A percentile compares a stretch with the other conserved stretches of the same genome.
These are phyloP conservation scores for Calliphora vomitoria DNA, from an alignment of 2,888 invertebrate genomes.

Conservation along the genomic window DNA sequence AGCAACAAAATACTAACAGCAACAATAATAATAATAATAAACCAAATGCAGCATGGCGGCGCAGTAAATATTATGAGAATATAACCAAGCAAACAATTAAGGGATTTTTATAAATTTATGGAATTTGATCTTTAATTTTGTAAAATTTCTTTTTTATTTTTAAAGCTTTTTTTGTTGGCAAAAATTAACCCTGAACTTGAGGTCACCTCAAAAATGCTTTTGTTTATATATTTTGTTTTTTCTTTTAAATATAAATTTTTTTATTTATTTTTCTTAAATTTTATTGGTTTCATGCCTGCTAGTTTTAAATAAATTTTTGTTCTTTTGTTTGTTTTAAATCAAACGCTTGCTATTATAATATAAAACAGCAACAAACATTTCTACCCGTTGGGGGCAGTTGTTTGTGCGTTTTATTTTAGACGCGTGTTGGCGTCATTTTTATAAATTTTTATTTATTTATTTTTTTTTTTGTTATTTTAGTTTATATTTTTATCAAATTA, in stretches of 20 bases:
- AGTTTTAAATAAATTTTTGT: slow-evolving; percentile 11
- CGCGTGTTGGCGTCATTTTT: slow-evolving; percentile 30
- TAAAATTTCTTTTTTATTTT: background rate
- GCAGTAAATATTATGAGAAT: slow-evolving; percentile 85
- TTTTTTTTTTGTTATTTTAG: slow-evolving; percentile 28
- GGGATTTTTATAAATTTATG: slow-evolving; percentile 85
- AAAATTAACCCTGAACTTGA: slow-evolving; percentile 54
- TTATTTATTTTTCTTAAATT: slow-evolving; percentile 20
- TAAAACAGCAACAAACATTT: background rate
- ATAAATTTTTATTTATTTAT: background rate
- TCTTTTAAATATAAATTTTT: slow-evolving; percentile 19
- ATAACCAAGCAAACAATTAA: slow-evolving; percentile 87
- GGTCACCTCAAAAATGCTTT: slow-evolving; percentile 40
- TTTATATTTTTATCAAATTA: slow-evolving; percentile 38
- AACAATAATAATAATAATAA: slow-evolving; percentile 75
- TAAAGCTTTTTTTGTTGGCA: background rate
- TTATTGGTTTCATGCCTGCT: slow-evolving; percentile 12
- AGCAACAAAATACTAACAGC: slow-evolving; percentile 67
- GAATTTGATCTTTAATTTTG: background rate
- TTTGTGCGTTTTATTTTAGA: slow-evolving; percentile 3
- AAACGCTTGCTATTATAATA: background rate
- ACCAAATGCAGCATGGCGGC: slow-evolving; percentile 85
- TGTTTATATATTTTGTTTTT: slow-evolving; percentile 31
- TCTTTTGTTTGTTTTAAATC: slow-evolving; percentile 8
- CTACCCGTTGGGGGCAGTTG: background rate